Evolutionary conservation across 2,888 invertebrate species (phyloP).

Genomic region (Nematopogon swammerdamellus): DNA sequence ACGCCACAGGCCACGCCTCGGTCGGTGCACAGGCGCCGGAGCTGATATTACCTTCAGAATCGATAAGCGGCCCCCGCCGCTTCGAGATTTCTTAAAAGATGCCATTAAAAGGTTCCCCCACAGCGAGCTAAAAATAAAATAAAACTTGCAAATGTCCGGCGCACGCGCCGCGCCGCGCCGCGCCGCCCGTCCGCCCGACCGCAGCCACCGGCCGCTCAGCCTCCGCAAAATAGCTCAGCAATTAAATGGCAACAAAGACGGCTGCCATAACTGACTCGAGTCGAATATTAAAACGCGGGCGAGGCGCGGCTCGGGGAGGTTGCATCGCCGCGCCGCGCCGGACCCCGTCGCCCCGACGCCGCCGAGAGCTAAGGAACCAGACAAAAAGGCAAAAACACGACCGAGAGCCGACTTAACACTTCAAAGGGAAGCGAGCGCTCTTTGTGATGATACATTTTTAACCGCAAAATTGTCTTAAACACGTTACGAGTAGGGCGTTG

Average conservation of each 20-base stretch:
- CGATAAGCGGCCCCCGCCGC: background rate
- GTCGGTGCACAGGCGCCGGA: too few relatives aligned
- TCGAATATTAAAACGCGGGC: background rate
- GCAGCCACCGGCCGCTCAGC: too few relatives aligned
- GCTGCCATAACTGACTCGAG: background rate
- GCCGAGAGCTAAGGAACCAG: background rate
- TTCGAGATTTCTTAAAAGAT: background rate
- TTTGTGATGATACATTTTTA: slow-evolving; percentile 31
- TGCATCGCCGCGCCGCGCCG: background rate
- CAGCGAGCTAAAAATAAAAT: background rate
- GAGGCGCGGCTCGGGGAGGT: background rate
- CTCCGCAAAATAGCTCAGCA: background rate
- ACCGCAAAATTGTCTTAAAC: slow-evolving; percentile 43
- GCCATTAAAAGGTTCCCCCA: background rate
- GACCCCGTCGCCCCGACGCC: background rate
- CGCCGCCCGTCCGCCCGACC: too few relatives aligned
- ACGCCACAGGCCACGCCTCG: too few relatives aligned
- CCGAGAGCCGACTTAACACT: slow-evolving; percentile 20
- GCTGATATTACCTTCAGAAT: background rate
- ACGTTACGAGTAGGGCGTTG: slow-evolving; percentile 34
- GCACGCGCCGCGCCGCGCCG: background rate
- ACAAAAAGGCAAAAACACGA: slow-evolving; percentile 13
- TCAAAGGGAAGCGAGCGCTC: slow-evolving; percentile 26
- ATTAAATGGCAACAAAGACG: background rate
- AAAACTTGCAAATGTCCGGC: background rate